phyloP scores from a whole-genome alignment of 2,888 invertebrate genomes.

The Exocentrus adspersus region DNA sequence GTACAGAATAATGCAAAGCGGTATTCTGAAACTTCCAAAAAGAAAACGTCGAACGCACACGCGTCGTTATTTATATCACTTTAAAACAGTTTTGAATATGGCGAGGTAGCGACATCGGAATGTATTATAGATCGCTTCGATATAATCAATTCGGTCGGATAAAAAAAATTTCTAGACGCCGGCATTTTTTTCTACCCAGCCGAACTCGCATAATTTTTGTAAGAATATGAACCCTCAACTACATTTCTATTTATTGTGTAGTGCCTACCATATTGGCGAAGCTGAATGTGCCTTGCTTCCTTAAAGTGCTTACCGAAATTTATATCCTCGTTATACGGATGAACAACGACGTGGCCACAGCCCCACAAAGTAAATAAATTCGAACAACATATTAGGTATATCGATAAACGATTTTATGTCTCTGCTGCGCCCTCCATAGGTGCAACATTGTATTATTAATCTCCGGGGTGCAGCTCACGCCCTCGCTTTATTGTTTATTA shows the following conservation, averaged over 20 bases:
- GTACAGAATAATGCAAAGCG: slow-evolving; percentile 37
- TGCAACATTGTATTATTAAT: slow-evolving; percentile 25
- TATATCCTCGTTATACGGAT: background rate
- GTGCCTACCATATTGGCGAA: too few species aligned
- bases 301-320: slow-evolving; percentile 2
- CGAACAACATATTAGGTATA: slow-evolving; percentile 4
- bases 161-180: too few species aligned
- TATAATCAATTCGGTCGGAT: too few species aligned
- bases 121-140: too few species aligned
- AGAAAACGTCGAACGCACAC: slow-evolving; percentile 35
- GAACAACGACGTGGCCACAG: background rate
- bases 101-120: background rate
- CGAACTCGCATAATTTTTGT: too few species aligned
- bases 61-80: slow-evolving; percentile 32
- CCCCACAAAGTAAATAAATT: background rate
- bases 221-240: too few species aligned
- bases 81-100: slow-evolving; percentile 34
- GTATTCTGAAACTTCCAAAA: slow-evolving; percentile 31
- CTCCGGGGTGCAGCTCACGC: slow-evolving; percentile 31
- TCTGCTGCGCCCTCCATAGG: slow-evolving; percentile 24
- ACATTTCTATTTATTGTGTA: too few species aligned
- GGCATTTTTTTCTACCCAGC: too few species aligned
- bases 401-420: slow-evolving; percentile 34
- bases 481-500: slow-evolving; percentile 26
- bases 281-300: too few species aligned